These are phyloP conservation scores for Urocyon cinereoargenteus DNA, from an alignment of 2,797 vertebrate species.

Conservation along the genomic window DNA sequence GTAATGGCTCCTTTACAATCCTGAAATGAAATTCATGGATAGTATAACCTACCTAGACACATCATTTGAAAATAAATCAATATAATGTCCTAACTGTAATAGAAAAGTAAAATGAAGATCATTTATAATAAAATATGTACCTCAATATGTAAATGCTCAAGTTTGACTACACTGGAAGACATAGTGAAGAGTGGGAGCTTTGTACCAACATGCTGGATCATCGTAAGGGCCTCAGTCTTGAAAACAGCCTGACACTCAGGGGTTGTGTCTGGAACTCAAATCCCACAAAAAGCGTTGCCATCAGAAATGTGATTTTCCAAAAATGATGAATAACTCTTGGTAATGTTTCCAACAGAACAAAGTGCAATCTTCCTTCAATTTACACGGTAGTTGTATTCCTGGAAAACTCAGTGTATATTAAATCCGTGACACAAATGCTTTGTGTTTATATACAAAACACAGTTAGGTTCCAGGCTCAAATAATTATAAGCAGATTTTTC, in stretches of 20 bases:
- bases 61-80: slow-evolving; percentile 69
- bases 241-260: not conserved
- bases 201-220: rapidly evolving
- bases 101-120: slow-evolving; percentile 62
- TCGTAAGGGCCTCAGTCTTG: rapidly evolving
- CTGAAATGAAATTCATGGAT: slow-evolving; percentile 49
- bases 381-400: not conserved
- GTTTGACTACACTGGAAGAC: not conserved
- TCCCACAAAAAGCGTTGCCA: not conserved
- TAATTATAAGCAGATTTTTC: slow-evolving; percentile 16
- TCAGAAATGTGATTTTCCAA: slow-evolving; percentile 44
- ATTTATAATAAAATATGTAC: slow-evolving; percentile 58
- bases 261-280: not conserved
- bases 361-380: slow-evolving; percentile 14
- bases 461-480: not conserved
- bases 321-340: slow-evolving; percentile 53
- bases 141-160: slow-evolving; percentile 15
- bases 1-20: slow-evolving; percentile 50
- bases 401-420: slow-evolving; percentile 47
- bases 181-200: not conserved
- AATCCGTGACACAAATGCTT: slow-evolving; percentile 58
- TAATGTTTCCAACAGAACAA: not conserved
- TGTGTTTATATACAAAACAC: slow-evolving; percentile 1
- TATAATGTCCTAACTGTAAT: slow-evolving; percentile 52
- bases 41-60: slow-evolving; percentile 52